Conservation (phyloP, 2,888 invertebrate genomes). For the Byasa hedistus region DNA sequence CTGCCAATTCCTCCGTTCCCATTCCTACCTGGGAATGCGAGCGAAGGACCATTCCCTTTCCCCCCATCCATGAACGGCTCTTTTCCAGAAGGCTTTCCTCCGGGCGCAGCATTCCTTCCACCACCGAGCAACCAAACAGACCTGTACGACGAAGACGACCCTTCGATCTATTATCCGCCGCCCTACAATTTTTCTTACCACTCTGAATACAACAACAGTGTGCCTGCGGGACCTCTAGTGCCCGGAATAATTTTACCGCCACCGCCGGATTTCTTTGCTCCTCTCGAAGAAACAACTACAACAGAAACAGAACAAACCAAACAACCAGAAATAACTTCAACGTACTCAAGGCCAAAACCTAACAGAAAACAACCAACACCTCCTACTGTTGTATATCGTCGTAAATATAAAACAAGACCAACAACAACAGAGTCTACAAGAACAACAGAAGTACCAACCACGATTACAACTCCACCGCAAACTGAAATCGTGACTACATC, state of each 20-base stretch:
- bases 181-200: constrained; percentile 93
- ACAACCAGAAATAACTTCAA: constrained; percentile 48
- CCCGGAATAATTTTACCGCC: constrained; percentile 94
- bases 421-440: constrained; percentile 59
- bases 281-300: constrained; percentile 78
- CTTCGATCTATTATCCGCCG: constrained; percentile 94
- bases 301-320: constrained; percentile 57
- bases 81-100: constrained; percentile 78
- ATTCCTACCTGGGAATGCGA: constrained; percentile 81
- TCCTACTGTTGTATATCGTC: constrained; percentile 56
- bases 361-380: constrained; percentile 56
- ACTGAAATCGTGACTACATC: constrained; percentile 65
- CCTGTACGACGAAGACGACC: constrained; percentile 93
- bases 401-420: constrained; percentile 66
- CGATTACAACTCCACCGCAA: constrained; percentile 60
- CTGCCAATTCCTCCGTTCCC: constrained; percentile 82
- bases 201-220: constrained; percentile 87
- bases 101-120: constrained; percentile 81
- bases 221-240: constrained; percentile 91
- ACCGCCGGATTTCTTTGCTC: constrained; percentile 91
- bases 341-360: constrained; percentile 57
- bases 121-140: constrained; percentile 88
- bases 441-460: constrained; percentile 66
- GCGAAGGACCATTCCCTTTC: constrained; percentile 79
- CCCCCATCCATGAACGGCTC: constrained; percentile 78